These are phyloP conservation scores for Papilio aristodemus DNA, from an alignment of 1,140 invertebrate species.

Conservation along the genomic window DNA sequence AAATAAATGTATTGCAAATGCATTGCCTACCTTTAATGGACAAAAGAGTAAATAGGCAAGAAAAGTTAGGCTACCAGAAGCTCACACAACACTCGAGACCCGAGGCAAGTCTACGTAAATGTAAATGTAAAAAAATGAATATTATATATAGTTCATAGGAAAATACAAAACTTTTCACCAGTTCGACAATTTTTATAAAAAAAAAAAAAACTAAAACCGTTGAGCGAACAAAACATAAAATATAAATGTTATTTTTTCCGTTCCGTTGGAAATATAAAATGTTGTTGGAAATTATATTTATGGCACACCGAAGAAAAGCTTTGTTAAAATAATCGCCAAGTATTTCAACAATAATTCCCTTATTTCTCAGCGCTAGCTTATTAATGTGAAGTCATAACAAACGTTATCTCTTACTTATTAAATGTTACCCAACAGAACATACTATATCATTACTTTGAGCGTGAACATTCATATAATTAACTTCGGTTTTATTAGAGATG, in stretches of 20 bases:
- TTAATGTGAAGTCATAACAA: conserved; percentile 6
- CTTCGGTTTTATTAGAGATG: conserved; percentile 14
- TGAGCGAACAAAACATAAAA: neutral
- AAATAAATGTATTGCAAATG: no score
- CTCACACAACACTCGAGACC: no score
- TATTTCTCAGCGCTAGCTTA: conserved; percentile 13
- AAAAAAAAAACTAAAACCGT: neutral
- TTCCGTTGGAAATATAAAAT: neutral
- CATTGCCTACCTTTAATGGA: no score
- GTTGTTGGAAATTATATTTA: conserved; percentile 7
- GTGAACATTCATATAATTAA: neutral
- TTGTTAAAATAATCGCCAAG: conserved; percentile 6
- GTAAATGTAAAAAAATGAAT: no score
- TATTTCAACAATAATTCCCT: conserved; percentile 16
- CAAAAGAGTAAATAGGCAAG: no score
- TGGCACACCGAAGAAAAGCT: neutral
- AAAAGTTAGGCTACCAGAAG: no score
- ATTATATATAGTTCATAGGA: no score
- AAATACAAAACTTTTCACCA: no score
- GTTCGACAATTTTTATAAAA: neutral
- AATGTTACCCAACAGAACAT: conserved; percentile 7
- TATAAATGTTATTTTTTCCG: neutral
- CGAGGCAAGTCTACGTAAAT: no score
- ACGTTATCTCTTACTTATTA: conserved; percentile 10
- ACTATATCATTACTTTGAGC: neutral